Conservation (phyloP, 2,888 invertebrate genomes). For the Drosophila neonasuta region DNA sequence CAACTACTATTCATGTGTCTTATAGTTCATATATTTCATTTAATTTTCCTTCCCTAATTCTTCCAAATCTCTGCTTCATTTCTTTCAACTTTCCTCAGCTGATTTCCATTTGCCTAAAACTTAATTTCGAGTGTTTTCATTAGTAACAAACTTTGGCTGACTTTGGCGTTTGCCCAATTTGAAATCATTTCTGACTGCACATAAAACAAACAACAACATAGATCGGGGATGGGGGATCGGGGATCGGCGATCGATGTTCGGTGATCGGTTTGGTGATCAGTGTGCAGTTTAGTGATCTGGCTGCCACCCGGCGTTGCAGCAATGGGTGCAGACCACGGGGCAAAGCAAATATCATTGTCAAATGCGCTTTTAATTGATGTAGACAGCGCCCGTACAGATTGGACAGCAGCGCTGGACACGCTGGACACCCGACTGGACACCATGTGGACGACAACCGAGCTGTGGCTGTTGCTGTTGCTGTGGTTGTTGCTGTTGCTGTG, state of each 20-base stretch:
- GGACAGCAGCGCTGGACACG: slow-evolving; percentile 72
- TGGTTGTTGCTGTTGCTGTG: slow-evolving; percentile 17
- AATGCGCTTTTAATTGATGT: slow-evolving; percentile 78
- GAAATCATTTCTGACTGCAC: slow-evolving; percentile 41
- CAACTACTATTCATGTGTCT: too few relatives aligned
- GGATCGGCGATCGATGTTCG: not conserved
- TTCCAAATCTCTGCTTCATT: not conserved
- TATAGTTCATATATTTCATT: too few relatives aligned
- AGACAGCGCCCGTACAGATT: slow-evolving; percentile 73
- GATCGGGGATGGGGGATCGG: slow-evolving; percentile 8
- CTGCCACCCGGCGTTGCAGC: slow-evolving; percentile 40
- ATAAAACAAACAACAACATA: slow-evolving; percentile 4
- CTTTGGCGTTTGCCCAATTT: slow-evolving; percentile 41
- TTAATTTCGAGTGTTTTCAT: not conserved
- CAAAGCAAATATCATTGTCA: slow-evolving; percentile 75
- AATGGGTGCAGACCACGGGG: slow-evolving; percentile 29
- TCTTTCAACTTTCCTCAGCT: not conserved
- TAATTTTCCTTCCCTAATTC: too few relatives aligned
- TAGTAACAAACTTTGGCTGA: not conserved
- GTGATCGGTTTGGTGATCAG: slow-evolving; percentile 7
- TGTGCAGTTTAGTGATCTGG: slow-evolving; percentile 19
- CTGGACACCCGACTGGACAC: slow-evolving; percentile 11
- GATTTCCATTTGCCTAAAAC: not conserved
- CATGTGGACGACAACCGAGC: slow-evolving; percentile 1
- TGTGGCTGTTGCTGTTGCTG: not conserved